A percentile compares a stretch with the other conserved stretches of the same genome.
Evolutionary conservation across 2,888 invertebrate genomes (phyloP).

Genomic region (Norana najaformis): DNA sequence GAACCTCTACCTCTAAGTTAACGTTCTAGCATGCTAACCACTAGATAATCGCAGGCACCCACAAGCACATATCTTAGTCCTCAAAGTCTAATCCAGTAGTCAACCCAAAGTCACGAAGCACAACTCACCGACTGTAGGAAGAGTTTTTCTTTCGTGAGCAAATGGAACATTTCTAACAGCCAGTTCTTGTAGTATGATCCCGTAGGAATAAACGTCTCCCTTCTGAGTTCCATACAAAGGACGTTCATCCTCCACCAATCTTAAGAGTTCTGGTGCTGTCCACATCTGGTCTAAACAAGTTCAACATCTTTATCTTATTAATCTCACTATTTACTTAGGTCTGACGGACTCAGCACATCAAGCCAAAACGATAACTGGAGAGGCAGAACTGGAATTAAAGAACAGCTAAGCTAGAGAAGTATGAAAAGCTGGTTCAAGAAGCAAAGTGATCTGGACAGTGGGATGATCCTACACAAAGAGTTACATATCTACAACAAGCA

Average conservation of each 20-base stretch:
- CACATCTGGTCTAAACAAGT: slow-evolving; percentile 33
- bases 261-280: slow-evolving; percentile 40
- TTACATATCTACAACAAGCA: too few relatives aligned
- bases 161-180: slow-evolving; percentile 26
- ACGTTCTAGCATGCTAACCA: slow-evolving; percentile 8
- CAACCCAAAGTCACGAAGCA: neutral
- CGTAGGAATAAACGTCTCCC: slow-evolving; percentile 36
- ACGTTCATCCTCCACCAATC: neutral
- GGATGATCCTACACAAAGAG: too few relatives aligned
- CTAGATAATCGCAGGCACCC: neutral
- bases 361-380: neutral
- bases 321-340: neutral
- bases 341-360: neutral
- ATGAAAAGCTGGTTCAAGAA: too few relatives aligned
- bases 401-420: neutral
- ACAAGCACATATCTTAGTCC: neutral
- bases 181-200: slow-evolving; percentile 35
- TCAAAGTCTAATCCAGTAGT: neutral
- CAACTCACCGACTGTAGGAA: slow-evolving; percentile 10
- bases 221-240: slow-evolving; percentile 33
- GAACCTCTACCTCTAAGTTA: neutral
- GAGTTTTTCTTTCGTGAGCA: neutral
- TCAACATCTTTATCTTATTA: neutral
- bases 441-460: too few relatives aligned
- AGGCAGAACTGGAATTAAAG: neutral